Evolutionary conservation across 2,113 vertebrate species (phyloP).

Genomic region (Rhadina sibilatrix): DNA sequence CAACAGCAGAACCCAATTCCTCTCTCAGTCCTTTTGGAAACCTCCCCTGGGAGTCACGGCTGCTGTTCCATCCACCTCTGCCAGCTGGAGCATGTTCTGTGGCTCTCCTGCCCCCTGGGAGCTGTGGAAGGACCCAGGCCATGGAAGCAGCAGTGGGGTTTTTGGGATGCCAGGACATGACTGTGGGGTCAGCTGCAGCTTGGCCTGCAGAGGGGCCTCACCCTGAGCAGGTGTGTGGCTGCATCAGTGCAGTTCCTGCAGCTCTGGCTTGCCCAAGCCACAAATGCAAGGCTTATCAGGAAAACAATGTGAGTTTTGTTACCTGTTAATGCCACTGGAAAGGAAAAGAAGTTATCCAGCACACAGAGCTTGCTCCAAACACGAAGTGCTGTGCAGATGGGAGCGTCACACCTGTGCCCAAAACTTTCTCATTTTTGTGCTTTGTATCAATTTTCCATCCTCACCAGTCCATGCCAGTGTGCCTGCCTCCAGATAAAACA

Average conservation of each 20-base stretch:
- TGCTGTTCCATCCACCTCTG: background rate
- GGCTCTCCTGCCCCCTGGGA: background rate
- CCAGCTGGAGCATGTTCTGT: background rate
- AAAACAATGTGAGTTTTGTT: background rate
- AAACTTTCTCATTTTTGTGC: background rate
- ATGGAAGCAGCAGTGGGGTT: background rate
- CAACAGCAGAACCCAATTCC: background rate
- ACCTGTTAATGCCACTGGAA: background rate
- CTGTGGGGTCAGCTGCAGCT: background rate
- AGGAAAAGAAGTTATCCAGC: background rate
- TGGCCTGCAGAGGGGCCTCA: too few species aligned
- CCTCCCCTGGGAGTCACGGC: background rate
- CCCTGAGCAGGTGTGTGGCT: background rate
- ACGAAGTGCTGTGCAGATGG: accelerated
- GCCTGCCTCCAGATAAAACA: background rate
- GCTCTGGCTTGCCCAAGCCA: background rate
- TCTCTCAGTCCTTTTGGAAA: background rate
- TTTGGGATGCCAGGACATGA: background rate
- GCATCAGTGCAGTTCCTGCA: background rate
- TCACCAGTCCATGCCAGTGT: background rate
- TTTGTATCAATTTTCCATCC: background rate
- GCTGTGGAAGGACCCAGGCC: background rate
- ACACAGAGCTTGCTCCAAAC: background rate
- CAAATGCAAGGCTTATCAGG: background rate
- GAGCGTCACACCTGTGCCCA: background rate